A percentile compares a stretch with the other conserved stretches of the same genome.
These are phyloP conservation scores for Diogma glabrata DNA, from an alignment of 2,888 invertebrate species.

Conservation along the genomic window DNA sequence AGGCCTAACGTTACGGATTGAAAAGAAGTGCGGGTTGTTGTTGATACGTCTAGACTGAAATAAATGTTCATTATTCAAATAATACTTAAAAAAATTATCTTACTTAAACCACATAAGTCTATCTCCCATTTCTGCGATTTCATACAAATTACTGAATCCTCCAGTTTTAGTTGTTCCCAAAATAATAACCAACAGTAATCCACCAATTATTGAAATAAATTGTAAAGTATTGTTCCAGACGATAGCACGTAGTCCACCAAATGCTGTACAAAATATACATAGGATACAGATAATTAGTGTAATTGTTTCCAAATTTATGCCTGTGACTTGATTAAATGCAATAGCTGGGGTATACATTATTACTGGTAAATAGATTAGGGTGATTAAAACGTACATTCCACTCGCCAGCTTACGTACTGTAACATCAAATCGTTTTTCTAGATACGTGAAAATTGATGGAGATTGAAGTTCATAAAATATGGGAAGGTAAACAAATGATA, in stretches of 20 bases:
- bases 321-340: constrained; percentile 60
- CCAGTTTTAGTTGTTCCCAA: constrained; percentile 45
- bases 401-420: constrained; percentile 47
- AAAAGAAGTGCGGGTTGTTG: constrained; percentile 47
- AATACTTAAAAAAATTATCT: constrained; percentile 17
- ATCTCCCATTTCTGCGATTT: constrained; percentile 41
- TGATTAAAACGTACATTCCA: constrained; percentile 44
- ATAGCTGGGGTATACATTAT: constrained; percentile 59
- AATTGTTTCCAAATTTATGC: constrained; percentile 50
- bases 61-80: not conserved
- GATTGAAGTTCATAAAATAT: constrained; percentile 60
- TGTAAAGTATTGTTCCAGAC: constrained; percentile 52
- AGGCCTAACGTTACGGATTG: constrained; percentile 46
- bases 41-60: constrained; percentile 46
- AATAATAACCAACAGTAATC: constrained; percentile 42
- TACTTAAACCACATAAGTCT: constrained; percentile 51
- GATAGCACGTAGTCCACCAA: constrained; percentile 48
- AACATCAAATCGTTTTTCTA: constrained; percentile 50
- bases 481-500: constrained; percentile 40
- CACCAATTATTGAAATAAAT: constrained; percentile 43
- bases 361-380: constrained; percentile 48
- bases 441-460: constrained; percentile 57
- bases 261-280: constrained; percentile 64
- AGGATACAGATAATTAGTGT: constrained; percentile 56
- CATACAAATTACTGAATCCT: constrained; percentile 43